These are phyloP conservation scores for Drosophila meridiana DNA, from an alignment of 2,888 invertebrate genomes.

Conservation along the genomic window DNA sequence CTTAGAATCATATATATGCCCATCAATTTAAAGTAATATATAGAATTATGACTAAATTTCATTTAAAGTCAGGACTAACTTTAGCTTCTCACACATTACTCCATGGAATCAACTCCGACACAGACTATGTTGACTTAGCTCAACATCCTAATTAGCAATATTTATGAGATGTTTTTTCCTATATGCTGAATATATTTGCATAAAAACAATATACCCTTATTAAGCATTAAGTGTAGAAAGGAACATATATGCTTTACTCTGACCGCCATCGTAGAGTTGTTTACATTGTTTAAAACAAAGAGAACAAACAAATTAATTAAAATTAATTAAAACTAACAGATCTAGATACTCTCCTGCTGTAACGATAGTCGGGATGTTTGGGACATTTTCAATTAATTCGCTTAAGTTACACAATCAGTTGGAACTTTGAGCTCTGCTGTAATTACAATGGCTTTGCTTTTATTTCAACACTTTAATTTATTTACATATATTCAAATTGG, in stretches of 20 bases:
- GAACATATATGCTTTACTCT: neutral
- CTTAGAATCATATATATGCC: neutral
- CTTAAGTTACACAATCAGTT: neutral
- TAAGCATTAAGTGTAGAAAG: neutral
- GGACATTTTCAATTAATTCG: neutral
- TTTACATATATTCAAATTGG: slow-evolving; percentile 64
- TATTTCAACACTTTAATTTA: slow-evolving; percentile 55
- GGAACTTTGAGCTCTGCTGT: neutral
- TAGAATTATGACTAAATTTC: neutral
- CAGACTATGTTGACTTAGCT: neutral
- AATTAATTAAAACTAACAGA: neutral
- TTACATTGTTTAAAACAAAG: neutral
- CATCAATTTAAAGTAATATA: neutral
- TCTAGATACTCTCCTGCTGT: neutral
- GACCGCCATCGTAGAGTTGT: neutral
- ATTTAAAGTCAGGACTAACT: no score
- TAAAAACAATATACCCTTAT: neutral
- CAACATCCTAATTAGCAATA: neutral
- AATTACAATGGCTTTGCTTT: slow-evolving; percentile 33
- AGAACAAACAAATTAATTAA: neutral
- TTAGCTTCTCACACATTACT: no score
- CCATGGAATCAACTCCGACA: no score
- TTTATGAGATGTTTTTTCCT: neutral
- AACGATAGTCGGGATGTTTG: neutral
- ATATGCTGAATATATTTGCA: neutral